phyloP scores from a whole-genome alignment of 2,113 vertebrate species.

The Semicossyphus pulcher region DNA sequence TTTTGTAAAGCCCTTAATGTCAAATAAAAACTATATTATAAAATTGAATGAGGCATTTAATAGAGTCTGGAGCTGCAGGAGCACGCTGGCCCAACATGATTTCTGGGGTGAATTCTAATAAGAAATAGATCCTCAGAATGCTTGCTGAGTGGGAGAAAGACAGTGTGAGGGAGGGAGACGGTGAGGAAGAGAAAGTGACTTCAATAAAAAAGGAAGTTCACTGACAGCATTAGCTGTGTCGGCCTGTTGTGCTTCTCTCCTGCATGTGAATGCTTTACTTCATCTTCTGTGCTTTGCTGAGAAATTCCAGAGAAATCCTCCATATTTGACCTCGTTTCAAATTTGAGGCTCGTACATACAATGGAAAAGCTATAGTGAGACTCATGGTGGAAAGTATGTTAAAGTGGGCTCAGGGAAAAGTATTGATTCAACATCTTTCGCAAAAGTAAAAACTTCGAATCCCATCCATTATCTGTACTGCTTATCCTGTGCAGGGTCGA shows the following conservation, averaged over 20 bases:
- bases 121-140: constrained; percentile 76
- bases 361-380: neutral
- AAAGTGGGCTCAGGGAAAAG: too few relatives aligned
- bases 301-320: constrained; percentile 22
- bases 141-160: constrained; percentile 59
- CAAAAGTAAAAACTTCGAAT: too few relatives aligned
- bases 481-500: too few relatives aligned
- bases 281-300: constrained; percentile 10
- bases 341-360: neutral
- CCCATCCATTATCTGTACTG: too few relatives aligned
- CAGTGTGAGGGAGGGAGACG: constrained; percentile 22
- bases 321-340: constrained; percentile 41
- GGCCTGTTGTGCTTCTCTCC: constrained; percentile 29
- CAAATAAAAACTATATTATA: constrained; percentile 80
- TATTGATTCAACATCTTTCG: too few relatives aligned
- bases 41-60: constrained; percentile 80
- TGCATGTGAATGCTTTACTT: constrained; percentile 37
- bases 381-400: too few relatives aligned
- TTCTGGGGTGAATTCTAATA: constrained; percentile 81
- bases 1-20: constrained; percentile 76
- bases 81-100: constrained; percentile 70
- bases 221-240: constrained; percentile 53
- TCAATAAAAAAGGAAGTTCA: constrained; percentile 63
- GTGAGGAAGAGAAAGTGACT: constrained; percentile 46
- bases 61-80: constrained; percentile 77